Evolutionary conservation across 2,797 vertebrate species (phyloP).

Genomic region (Chelon auratus): DNA sequence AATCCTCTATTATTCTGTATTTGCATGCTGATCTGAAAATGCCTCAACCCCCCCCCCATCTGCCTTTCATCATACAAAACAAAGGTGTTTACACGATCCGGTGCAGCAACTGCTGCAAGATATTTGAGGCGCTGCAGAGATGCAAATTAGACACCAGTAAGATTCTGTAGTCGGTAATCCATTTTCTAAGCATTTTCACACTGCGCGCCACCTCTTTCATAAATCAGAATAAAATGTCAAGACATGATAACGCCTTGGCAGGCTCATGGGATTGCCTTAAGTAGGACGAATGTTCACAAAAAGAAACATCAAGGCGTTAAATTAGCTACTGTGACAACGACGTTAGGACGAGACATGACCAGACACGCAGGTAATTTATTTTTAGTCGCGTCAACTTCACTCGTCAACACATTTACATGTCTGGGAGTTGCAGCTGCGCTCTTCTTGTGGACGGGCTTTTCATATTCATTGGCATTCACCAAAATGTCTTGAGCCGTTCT

Average conservation of each 20-base stretch:
- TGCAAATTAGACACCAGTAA: conserved; percentile 74
- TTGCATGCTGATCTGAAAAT: conserved; percentile 74
- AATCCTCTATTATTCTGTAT: conserved; percentile 73
- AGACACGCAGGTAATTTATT: conserved; percentile 16
- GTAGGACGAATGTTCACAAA: conserved; percentile 42
- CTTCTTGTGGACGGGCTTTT: not conserved
- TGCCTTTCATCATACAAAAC: conserved; percentile 73
- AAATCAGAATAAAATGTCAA: conserved; percentile 68
- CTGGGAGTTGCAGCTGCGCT: not conserved
- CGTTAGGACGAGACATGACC: conserved; percentile 21
- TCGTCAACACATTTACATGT: not conserved
- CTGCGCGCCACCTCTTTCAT: conserved; percentile 51
- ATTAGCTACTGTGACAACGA: conserved; percentile 26
- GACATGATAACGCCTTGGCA: conserved; percentile 37
- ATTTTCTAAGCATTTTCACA: conserved; percentile 71
- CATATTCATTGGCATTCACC: not conserved
- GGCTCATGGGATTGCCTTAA: conserved; percentile 37
- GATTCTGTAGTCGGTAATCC: conserved; percentile 65
- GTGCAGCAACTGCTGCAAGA: conserved; percentile 66
- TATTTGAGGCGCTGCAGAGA: conserved; percentile 62
- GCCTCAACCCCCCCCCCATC: conserved; percentile 36
- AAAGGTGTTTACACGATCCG: conserved; percentile 73
- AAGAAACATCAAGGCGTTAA: conserved; percentile 25
- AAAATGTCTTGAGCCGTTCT: conserved; percentile 6
- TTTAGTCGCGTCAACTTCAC: conserved; percentile 13